Percentiles rank a stretch among this genome's conserved stretches.
Conservation (phyloP, 2,888 invertebrate species). For the Dryocosmus kuriphilus region DNA sequence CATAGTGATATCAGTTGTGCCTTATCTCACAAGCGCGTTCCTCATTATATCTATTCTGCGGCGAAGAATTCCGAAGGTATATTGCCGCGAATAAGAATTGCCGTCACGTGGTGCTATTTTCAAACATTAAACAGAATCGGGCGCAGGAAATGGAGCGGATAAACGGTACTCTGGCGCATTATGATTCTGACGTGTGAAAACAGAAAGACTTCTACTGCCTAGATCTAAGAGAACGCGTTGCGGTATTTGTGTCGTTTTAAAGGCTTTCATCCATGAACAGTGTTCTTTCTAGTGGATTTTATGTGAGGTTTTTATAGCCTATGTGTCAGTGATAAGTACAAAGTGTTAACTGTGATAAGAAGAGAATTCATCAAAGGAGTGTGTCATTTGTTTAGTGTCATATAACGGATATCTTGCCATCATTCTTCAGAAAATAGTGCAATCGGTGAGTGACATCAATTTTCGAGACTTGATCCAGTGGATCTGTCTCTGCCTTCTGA, state of each 20-base stretch:
- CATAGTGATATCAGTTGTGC: background rate
- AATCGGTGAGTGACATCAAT: constrained; percentile 6
- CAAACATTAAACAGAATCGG: background rate
- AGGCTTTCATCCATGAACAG: background rate
- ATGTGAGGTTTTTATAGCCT: background rate
- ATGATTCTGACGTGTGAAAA: background rate
- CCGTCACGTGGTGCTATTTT: constrained; percentile 24
- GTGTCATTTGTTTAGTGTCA: background rate
- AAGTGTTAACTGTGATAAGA: background rate
- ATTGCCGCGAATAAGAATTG: background rate
- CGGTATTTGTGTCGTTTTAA: background rate
- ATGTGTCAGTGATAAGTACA: constrained; percentile 20
- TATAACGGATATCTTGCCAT: background rate
- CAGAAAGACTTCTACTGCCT: background rate
- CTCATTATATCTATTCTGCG: background rate
- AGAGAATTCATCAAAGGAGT: background rate
- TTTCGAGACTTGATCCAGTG: background rate
- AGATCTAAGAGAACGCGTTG: background rate
- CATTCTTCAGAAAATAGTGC: background rate
- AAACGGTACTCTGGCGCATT: background rate
- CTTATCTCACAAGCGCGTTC: constrained; percentile 2
- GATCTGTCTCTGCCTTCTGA: background rate
- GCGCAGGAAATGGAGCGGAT: background rate
- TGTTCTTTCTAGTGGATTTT: background rate
- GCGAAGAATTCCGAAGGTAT: background rate